Base-by-base conservation (phyloP, 35 echinoderm and acorn worm species). In the Heliocidaris tuberculata region DNA sequence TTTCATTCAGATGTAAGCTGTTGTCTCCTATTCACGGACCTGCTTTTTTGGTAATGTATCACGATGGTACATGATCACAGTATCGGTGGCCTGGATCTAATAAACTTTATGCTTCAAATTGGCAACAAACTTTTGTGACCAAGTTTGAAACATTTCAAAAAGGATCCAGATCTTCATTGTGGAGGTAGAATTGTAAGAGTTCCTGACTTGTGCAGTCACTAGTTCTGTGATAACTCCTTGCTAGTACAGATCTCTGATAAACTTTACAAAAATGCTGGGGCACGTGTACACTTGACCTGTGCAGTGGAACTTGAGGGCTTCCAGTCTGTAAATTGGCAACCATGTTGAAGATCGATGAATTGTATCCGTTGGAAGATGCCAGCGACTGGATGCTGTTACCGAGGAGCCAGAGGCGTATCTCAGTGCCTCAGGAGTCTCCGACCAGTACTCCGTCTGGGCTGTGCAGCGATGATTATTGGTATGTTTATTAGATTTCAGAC, bases 261-360 rank as follows among this genome's bases (percentile, higher is more conserved):
- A 78, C 65, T 78, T n/a, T 21, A 78, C 65, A 21, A 29, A 78
- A 78, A 78, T 78, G 65, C 65, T 78, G 19, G 17, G 65, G 27
- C 19, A 21, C 27, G 2, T n/a, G 21, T 27, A 27, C 2, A 24
- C 21, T 6, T 78, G 65, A 78, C 27, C 21, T 78, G 87, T 89
- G 87, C 32, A 13, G 29, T 89, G 87, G 87, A 89, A 86, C 85
- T 32, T 32, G n/a, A 13, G 7, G 85, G 9, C n/a, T 86, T 89
- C 17, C 47, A 48, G 32, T 89, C 47, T 3, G 9, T 89, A 42
- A 89, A 89, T 32, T 89, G 87, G 87, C 47, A 48, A 48, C 87
- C 87, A 89, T 89, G 87, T 27, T 89, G 87, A 89, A 89, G 87
- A 89, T 89, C 47, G 87, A 89, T 19, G 31, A n/a, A 13, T 47